A percentile compares a stretch with the other conserved stretches of the same genome.
phyloP scores from a whole-genome alignment of 1,140 invertebrate genomes.

The Trachelipus rathkii region DNA sequence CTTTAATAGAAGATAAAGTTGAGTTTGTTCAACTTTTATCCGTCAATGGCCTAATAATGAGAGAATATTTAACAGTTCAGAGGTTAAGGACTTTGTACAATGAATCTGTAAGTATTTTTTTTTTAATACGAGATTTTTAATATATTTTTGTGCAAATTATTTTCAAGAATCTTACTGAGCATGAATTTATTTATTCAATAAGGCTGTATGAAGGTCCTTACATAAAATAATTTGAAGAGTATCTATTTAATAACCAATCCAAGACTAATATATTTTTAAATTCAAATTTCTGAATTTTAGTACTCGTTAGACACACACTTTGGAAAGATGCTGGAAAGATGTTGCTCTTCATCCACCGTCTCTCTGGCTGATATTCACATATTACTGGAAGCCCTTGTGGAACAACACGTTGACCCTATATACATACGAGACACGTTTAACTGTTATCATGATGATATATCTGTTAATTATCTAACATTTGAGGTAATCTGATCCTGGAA shows the following conservation, averaged over 20 bases:
- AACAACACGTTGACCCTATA: constrained; percentile 13
- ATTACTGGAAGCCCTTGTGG: constrained; percentile 8
- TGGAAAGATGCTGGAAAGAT: constrained; percentile 17
- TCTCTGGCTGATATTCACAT: constrained; percentile 12
- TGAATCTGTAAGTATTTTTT: constrained; percentile 40
- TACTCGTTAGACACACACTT: constrained; percentile 20
- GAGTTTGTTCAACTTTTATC: constrained; percentile 54
- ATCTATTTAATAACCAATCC: too few species aligned
- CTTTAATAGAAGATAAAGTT: constrained; percentile 51
- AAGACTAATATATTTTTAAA: too few species aligned
- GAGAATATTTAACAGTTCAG: constrained; percentile 51
- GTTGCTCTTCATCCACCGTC: neutral
- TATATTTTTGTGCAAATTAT: too few species aligned
- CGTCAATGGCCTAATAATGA: constrained; percentile 52
- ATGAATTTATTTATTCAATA: too few species aligned
- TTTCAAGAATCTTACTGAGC: too few species aligned
- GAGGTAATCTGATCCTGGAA: neutral
- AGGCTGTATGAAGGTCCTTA: too few species aligned
- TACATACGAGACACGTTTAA: constrained; percentile 17
- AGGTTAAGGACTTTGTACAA: constrained; percentile 52
- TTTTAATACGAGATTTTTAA: neutral
- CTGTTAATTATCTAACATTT: constrained; percentile 27
- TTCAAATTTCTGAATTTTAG: neutral
- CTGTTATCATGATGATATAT: neutral
- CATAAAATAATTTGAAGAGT: too few species aligned